Conservation (phyloP, 2,113 vertebrate species). For the Mormyrus iriodes region DNA sequence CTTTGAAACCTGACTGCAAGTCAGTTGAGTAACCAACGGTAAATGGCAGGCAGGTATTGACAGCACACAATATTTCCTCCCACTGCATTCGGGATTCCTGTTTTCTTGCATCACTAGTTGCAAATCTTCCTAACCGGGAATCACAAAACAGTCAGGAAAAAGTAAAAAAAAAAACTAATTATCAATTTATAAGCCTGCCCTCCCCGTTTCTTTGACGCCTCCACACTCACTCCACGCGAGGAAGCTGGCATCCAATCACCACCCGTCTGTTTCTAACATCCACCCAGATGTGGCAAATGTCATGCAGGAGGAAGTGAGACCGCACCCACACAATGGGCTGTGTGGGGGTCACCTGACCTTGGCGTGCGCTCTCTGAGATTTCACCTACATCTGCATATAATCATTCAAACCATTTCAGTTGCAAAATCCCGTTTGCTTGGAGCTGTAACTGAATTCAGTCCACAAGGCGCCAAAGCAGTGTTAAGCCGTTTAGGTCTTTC, state of each 20-base stretch:
- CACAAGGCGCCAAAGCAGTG: neutral
- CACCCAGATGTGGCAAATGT: neutral
- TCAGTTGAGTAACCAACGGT: neutral
- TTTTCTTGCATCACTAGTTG: neutral
- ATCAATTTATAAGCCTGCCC: neutral
- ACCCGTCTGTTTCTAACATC: neutral
- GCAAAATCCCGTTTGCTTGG: neutral
- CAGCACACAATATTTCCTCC: neutral
- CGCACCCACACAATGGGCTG: neutral
- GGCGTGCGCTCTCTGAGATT: neutral
- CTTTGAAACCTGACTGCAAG: neutral
- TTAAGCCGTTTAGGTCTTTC: neutral
- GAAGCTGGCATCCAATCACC: no score
- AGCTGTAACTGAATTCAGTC: slow-evolving; percentile 11
- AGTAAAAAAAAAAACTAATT: neutral
- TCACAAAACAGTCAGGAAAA: neutral
- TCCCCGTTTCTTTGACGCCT: neutral
- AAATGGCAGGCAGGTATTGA: neutral
- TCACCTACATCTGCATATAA: neutral
- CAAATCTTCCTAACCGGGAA: neutral
- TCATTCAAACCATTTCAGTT: slow-evolving; percentile 19
- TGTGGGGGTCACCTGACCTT: neutral
- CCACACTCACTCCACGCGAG: neutral
- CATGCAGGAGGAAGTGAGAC: neutral
- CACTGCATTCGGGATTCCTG: neutral